phyloP scores from a whole-genome alignment of 2,113 vertebrate species.

The Oryzias celebensis region DNA sequence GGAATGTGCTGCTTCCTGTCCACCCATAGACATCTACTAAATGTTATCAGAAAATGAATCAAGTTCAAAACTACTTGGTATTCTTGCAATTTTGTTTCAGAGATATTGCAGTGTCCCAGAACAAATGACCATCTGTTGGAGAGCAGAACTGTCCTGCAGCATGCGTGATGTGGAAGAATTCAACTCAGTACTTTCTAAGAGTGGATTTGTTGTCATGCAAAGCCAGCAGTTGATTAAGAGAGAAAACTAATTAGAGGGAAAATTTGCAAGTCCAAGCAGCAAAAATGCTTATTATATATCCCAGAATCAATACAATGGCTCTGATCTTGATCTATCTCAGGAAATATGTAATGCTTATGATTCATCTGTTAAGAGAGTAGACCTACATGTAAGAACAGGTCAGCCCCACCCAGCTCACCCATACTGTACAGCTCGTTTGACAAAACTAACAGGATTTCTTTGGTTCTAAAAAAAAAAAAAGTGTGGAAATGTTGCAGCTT shows the following conservation, averaged over 20 bases:
- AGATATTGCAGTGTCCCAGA: constrained; percentile 41
- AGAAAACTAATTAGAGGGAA: constrained; percentile 7
- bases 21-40: background rate
- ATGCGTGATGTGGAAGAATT: constrained; percentile 32
- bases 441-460: constrained; percentile 11
- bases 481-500: constrained; percentile 1
- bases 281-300: constrained; percentile 34
- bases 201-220: constrained; percentile 17
- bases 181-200: constrained; percentile 39
- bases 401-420: constrained; percentile 6
- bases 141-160: constrained; percentile 38
- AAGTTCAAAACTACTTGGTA: constrained; percentile 35
- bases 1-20: background rate
- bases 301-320: constrained; percentile 30
- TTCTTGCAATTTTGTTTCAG: constrained; percentile 27
- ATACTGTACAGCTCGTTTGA: constrained; percentile 2
- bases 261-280: constrained; percentile 31
- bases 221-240: constrained; percentile 31
- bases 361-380: constrained; percentile 1
- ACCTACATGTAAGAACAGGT: constrained; percentile 24
- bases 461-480: constrained; percentile 3
- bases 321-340: constrained; percentile 19
- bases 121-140: constrained; percentile 57
- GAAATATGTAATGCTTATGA: constrained; percentile 29
- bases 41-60: constrained; percentile 16